Evolutionary conservation across 2,113 vertebrate species (phyloP), one percentile per base, ranked within the genome.

Genomic region (Perccottus glenii): DNA sequence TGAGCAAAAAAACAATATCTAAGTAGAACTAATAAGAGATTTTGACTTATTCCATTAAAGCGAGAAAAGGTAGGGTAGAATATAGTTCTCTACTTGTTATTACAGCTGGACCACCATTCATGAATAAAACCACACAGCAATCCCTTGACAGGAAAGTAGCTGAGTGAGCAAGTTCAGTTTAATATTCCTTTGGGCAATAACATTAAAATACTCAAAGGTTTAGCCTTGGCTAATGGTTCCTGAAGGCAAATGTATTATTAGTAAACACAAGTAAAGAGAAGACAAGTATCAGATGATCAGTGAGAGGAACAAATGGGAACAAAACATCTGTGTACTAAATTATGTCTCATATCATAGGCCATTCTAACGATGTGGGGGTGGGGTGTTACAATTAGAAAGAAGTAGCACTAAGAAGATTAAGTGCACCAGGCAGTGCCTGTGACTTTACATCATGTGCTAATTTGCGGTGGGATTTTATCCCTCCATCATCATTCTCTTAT

Each of bases 341-440:
- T 11, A 53, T 32, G 19, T 27, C 33, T 52, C 48, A 78, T 8
- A 55, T 14, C 55, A 52, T 63, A 40, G 75, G 64, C 49, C 56
- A 48, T 51, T 42, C 68, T 46, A 45, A 33, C 67, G 69, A 76
- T 19, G n/a, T 72, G 46, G 32, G 57, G 73, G 49, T 49, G 52
- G 60, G n/a, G 76, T 27, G 19, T 55, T 60, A 27, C 69, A 68
- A 81, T 53, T 85, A 80, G 73, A 72, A 70, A 74, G 61, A 14
- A 66, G 59, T 43, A 55, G 66, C 35, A 55, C 50, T 71, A 75
- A 88, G 78, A 88, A 70, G 80, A 86, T 80, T 84, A 64, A 83
- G 55, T 62, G 78, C 64, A 60, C 62, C 79, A 87, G 85, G 52
- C 75, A 73, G 82, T 76, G 78, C 77, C 69, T 80, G 62, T 71